Percentiles rank a stretch among this genome's conserved stretches.
Evolutionary conservation across 2,113 vertebrate genomes (phyloP).

Genomic region (Zosterops hypoxanthus): DNA sequence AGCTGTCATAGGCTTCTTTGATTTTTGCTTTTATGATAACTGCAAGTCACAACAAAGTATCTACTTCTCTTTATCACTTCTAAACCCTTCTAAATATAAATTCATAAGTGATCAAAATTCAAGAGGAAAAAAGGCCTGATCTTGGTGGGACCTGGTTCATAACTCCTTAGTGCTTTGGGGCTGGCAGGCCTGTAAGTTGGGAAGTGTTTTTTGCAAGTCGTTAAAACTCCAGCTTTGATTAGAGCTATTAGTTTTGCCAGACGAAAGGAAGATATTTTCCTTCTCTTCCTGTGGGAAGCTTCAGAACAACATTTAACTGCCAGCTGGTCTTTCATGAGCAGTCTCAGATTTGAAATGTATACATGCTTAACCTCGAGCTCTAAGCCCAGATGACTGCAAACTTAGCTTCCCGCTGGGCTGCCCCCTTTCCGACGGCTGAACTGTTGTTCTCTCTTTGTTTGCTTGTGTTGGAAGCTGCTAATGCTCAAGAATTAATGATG

Average conservation of each 20-base stretch:
- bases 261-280: slow-evolving; percentile 45
- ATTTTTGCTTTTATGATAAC: slow-evolving; percentile 26
- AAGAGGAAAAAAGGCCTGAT: background rate
- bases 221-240: slow-evolving; percentile 47
- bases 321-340: slow-evolving; percentile 40
- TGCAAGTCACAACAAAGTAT: slow-evolving; percentile 18
- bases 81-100: slow-evolving; percentile 36
- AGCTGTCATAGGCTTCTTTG: slow-evolving; percentile 18
- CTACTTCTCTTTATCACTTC: background rate
- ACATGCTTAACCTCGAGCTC: slow-evolving; percentile 45
- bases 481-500: slow-evolving; percentile 20
- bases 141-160: background rate
- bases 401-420: slow-evolving; percentile 20
- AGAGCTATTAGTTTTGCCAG: slow-evolving; percentile 24
- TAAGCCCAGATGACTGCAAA: slow-evolving; percentile 29
- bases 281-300: slow-evolving; percentile 50
- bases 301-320: slow-evolving; percentile 34
- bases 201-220: background rate
- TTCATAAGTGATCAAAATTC: background rate
- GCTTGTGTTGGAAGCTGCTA: slow-evolving; percentile 57
- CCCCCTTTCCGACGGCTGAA: background rate
- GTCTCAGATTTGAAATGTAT: slow-evolving; percentile 35
- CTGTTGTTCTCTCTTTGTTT: slow-evolving; percentile 56
- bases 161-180: background rate
- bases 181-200: background rate